Conservation (phyloP, 2,888 invertebrate genomes). For the Napeogenes sylphis region DNA sequence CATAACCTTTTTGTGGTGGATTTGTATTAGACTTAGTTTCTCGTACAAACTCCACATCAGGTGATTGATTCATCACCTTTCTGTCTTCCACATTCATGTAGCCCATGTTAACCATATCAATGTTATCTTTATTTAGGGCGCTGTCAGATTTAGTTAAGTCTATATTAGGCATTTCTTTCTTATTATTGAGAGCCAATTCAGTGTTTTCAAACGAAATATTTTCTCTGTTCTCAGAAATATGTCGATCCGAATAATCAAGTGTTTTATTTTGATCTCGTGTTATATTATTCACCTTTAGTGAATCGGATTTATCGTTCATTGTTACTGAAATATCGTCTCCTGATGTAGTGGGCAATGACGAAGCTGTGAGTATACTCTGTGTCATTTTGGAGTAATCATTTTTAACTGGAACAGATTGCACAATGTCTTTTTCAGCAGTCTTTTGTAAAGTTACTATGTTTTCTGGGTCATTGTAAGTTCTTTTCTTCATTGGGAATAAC, state of each 20-base stretch:
- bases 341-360: conserved; percentile 45
- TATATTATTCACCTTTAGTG: conserved; percentile 51
- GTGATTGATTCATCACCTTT: conserved; percentile 45
- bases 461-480: conserved; percentile 77
- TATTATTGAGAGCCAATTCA: conserved; percentile 37
- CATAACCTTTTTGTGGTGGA: conserved; percentile 56
- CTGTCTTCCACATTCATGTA: conserved; percentile 66
- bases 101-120: conserved; percentile 74
- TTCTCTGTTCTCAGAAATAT: conserved; percentile 44
- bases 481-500: conserved; percentile 81
- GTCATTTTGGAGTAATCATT: conserved; percentile 51
- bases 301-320: conserved; percentile 64
- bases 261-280: conserved; percentile 48
- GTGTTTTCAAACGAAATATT: conserved; percentile 40
- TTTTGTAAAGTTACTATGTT: conserved; percentile 49
- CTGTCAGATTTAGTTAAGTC: conserved; percentile 47
- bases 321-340: conserved; percentile 66
- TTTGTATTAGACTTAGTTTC: conserved; percentile 49
- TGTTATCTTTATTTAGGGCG: conserved; percentile 56
- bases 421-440: conserved; percentile 46
- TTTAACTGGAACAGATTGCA: conserved; percentile 39
- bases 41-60: conserved; percentile 44
- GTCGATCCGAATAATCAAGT: conserved; percentile 41
- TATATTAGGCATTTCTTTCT: conserved; percentile 41
- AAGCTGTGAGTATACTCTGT: conserved; percentile 36